Evolutionary conservation across 1,140 invertebrate species (phyloP), one percentile per base, ranked within the genome.

Genomic region (Apis laboriosa): DNA sequence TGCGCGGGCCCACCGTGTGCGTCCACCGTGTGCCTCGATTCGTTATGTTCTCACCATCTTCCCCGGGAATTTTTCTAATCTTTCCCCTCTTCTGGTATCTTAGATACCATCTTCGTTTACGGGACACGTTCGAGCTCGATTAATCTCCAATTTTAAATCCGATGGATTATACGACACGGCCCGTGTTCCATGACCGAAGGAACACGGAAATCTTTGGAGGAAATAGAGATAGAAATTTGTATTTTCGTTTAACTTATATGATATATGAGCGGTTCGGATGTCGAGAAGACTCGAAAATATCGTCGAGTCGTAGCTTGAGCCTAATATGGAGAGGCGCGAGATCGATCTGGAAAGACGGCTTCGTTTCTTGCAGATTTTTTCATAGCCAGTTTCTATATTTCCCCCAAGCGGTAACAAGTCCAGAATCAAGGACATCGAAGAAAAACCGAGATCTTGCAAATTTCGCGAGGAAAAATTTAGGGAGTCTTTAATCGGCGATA

Each of bases 31-130:
- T 28, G 53, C 34, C 55, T 63, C 53, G n/a, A 56, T 75, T 77
- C 63, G 34, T 51, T 61, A 21, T 58, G 78, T 80, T 56, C 61
- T 21, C 58, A 34, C 53, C 53, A 34, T 53, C 58, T 34, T n/a
- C 24, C 24, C 19, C 19, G 24, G 21, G 80, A 81, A 68, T 81
- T 81, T 77, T n/a, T n/a, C 71, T 77, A 81, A 81, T 81, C 73
- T 76, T 67, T 51, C 17, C 11, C 19, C 53, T 49, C 53, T 9
- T 51, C 24, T 24, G 5, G 7, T n/a, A 15, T 43, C 34, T 43
- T 21, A 51, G 80, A 76, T 68, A 75, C 73, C 43, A 76, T 76
- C 79, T 63, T 19, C 43, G 56, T 81, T 81, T 43, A 58, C 49
- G 19, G 21, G 24, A 53, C 67, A 66, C 56, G 43, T 17, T 24